Base-by-base conservation (phyloP, 2,888 invertebrate genomes). In the Stenodema calcarata region DNA sequence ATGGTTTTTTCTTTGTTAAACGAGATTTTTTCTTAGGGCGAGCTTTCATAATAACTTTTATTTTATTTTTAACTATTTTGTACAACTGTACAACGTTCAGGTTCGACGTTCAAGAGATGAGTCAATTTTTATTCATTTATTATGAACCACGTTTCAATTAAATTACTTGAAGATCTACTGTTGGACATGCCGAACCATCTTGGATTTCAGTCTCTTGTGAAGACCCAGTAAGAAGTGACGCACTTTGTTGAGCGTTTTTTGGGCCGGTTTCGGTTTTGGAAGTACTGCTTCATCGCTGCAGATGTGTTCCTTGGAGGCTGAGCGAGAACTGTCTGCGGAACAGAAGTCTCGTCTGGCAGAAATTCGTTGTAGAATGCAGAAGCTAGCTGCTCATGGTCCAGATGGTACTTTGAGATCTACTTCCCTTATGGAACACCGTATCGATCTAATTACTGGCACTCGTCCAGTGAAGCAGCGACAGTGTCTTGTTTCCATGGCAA, bases 401-500 rank as follows among this genome's bases (percentile, higher is more conserved):
- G 14, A n/a, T 47, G 47, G 28, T 2, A 12, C 4, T 4, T 14
- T 81, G 14, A 9, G 54, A 3, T 12, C 47, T 27, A 50, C 54
- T 27, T 3, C 12, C n/a, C 11, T 50, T 23, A 54, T 50, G 50
- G 81, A 27, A 9, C 28, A 81, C 54, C 23, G 9, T 9, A 81
- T 47, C 4, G 14, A 16, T 14, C 14, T 62, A 7, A 27, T 23
- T n/a, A 54, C 47, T 9, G 16, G 30, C 16, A 27, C 23, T 9
- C n/a, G 14, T 9, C 81, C 81, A 6, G 23, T 81, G 0, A 18
- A n/a, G 4, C 81, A 47, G 9, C 6, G 27, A 7, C 44, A 47
- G 11, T 86, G 87, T 50, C 83, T 62, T 0, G 27, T 81, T 2
- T 54, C 89, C 0, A 76, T 89, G 54, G 54, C 82, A 14, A 89